phyloP scores from a whole-genome alignment of 2,113 vertebrate species.

The Ptyas mucosa region DNA sequence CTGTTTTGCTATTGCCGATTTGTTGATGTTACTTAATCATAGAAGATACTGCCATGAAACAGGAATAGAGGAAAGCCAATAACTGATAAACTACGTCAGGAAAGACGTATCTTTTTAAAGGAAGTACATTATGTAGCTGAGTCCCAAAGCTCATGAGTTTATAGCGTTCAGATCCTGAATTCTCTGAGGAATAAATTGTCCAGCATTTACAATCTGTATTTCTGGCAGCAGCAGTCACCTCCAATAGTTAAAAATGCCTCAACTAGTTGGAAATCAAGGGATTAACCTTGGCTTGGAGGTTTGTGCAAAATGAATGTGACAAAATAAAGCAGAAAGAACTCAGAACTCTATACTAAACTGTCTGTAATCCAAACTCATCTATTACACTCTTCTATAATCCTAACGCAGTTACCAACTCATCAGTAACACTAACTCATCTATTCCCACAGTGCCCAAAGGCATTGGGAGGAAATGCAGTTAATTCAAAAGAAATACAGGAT shows the following conservation, averaged over 20 bases:
- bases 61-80: slow-evolving; percentile 26
- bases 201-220: neutral
- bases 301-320: neutral
- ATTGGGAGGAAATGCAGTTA: neutral
- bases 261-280: neutral
- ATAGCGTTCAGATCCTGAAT: neutral
- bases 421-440: neutral
- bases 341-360: neutral
- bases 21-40: slow-evolving; percentile 12
- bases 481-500: neutral
- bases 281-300: neutral
- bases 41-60: slow-evolving; percentile 35
- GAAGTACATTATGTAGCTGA: slow-evolving; percentile 2
- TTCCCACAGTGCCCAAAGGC: neutral
- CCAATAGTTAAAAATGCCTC: neutral
- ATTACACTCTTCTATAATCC: neutral
- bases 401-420: neutral
- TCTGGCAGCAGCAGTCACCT: neutral
- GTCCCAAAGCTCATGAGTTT: slow-evolving; percentile 14
- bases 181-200: neutral
- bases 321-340: neutral
- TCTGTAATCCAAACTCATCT: neutral
- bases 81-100: slow-evolving; percentile 34
- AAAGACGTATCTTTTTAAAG: slow-evolving; percentile 43
- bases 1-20: slow-evolving; percentile 1